Percentiles rank a stretch among this genome's conserved stretches.
Evolutionary conservation across 1,140 invertebrate species (phyloP).

Genomic region (Alviniconcha marisindica): DNA sequence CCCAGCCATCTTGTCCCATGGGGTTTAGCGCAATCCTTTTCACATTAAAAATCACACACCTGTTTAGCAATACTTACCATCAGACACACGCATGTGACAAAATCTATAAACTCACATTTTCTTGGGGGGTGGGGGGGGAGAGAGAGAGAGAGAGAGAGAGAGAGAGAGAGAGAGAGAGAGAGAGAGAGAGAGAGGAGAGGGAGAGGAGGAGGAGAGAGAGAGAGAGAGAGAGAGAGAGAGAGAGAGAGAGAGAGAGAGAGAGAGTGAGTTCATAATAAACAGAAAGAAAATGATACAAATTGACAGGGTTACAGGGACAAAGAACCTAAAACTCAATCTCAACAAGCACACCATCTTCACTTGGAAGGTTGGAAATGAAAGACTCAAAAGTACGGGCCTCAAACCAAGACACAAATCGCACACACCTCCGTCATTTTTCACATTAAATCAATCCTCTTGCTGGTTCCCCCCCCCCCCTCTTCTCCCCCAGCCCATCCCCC

Average conservation of each 20-base stretch:
- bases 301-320: too few relatives aligned
- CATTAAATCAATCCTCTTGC: too few relatives aligned
- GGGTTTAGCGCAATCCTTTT: too few relatives aligned
- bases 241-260: background rate
- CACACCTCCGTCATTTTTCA: too few relatives aligned
- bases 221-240: background rate
- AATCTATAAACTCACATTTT: too few relatives aligned
- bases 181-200: conserved; percentile 27
- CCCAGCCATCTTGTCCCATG: too few relatives aligned
- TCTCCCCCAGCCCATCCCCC: too few relatives aligned
- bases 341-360: background rate
- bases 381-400: background rate
- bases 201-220: background rate
- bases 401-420: background rate
- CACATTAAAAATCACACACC: too few relatives aligned
- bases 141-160: conserved; percentile 1
- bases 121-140: background rate
- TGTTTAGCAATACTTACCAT: too few relatives aligned
- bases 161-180: conserved; percentile 23
- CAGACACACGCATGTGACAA: too few relatives aligned
- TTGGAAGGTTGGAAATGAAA: background rate
- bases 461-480: background rate
- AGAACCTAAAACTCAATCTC: background rate
- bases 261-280: background rate
- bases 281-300: too few relatives aligned